Evolutionary conservation across 2,113 vertebrate species (phyloP), one percentile per base, ranked within the genome.

Genomic region (Phylloscopus trochilus): DNA sequence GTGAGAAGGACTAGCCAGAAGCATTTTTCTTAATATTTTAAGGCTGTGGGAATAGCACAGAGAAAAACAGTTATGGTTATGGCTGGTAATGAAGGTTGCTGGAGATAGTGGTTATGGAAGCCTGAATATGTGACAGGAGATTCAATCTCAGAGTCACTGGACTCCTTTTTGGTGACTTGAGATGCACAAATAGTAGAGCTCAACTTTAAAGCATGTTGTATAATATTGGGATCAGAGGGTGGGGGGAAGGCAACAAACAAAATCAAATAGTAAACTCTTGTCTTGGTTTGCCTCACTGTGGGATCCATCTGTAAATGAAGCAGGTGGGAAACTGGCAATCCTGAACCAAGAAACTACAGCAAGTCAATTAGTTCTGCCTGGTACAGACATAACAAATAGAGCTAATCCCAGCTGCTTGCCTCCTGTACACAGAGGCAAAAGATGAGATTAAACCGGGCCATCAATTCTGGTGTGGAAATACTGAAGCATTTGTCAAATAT

Each of bases 401-500:
- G 41, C 52, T 78, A 72, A 64, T 37, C 51, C 41, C 49, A 91
- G 62, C 81, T 93, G 77, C 43, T 69, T 79, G 11, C 31, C 26
- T 93, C n/a, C 16, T 73, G 78, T 73, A 84, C 64, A 76, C 4
- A 93, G 63, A 89, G 23, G 66, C 16, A 92, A 92, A 89, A 55
- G 22, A 60, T 66, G 51, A 87, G 28, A 85, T 94, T 70, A 92
- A 70, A 85, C 47, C 5, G 18, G 79, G 39, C 68, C 53, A 53
- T 87, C 52, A 55, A 6, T 89, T 74, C 73, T 66, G 16, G 13
- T 53, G 47, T 22, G 69, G 68, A 87, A 93, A 83, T 91, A 49
- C 16, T 58, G 39, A 74, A 73, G 82, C 63, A 77, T 93, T 72
- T 95, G 78, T 95, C 75, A 95, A 83, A 83, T 94, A 72, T 79